These are phyloP conservation scores for Lasioglossum vierecki DNA, from an alignment of 2,888 invertebrate species.

Conservation along the genomic window DNA sequence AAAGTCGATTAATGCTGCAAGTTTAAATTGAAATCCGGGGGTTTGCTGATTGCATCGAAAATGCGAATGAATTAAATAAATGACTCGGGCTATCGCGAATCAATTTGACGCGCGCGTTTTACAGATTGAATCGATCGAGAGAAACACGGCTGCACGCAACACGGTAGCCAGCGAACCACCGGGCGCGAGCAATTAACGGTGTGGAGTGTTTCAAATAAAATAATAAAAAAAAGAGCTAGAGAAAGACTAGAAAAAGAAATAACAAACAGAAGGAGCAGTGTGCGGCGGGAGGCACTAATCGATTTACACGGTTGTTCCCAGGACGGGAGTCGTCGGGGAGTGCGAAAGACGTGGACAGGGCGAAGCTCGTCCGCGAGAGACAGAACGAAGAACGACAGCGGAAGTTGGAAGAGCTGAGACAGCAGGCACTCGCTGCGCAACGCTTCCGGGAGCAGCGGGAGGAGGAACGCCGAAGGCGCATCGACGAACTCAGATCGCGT, in stretches of 20 bases:
- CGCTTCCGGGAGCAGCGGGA: constrained; percentile 95
- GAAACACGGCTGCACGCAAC: neutral
- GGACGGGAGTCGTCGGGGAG: constrained; percentile 81
- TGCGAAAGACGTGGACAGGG: constrained; percentile 82
- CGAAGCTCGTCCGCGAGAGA: constrained; percentile 90
- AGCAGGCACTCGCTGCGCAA: constrained; percentile 95
- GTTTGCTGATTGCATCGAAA: neutral
- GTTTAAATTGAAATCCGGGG: neutral
- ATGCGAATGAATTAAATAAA: neutral
- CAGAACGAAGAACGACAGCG: constrained; percentile 95
- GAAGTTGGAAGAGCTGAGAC: constrained; percentile 94
- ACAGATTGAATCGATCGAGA: neutral
- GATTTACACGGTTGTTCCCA: constrained; percentile 69
- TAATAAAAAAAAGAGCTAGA: neutral
- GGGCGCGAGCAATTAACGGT: constrained; percentile 38
- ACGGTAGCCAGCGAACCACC: constrained; percentile 2
- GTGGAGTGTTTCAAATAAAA: neutral
- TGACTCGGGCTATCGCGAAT: neutral
- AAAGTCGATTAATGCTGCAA: neutral
- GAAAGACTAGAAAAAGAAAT: neutral
- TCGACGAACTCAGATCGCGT: constrained; percentile 92
- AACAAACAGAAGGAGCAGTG: neutral
- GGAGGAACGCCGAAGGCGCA: constrained; percentile 91
- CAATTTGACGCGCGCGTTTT: neutral
- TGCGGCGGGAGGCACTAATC: constrained; percentile 28